Evolutionary conservation across 2,888 invertebrate genomes (phyloP).

Genomic region (Agonopterix alstromeriana): DNA sequence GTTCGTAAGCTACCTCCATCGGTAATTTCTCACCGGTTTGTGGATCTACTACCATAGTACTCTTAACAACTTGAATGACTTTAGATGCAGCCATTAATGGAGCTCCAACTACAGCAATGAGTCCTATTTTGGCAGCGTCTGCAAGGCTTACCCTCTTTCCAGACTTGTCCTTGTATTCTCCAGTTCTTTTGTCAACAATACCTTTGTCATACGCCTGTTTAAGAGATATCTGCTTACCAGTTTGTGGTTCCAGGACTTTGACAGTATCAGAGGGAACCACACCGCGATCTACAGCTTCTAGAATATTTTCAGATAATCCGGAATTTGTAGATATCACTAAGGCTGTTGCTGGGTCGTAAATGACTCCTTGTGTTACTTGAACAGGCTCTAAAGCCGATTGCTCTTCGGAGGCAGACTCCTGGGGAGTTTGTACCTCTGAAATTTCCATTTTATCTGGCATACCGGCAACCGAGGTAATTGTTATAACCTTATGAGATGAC

Average conservation of each 20-base stretch:
- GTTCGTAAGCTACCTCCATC: slow-evolving; percentile 87
- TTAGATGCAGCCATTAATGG: slow-evolving; percentile 84
- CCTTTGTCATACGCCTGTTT: slow-evolving; percentile 86
- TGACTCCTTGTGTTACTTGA: slow-evolving; percentile 83
- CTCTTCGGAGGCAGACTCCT: slow-evolving; percentile 35
- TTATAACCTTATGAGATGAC: slow-evolving; percentile 79
- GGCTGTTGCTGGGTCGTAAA: slow-evolving; percentile 87
- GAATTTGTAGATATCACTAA: slow-evolving; percentile 84
- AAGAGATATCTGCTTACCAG: slow-evolving; percentile 80
- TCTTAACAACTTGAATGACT: slow-evolving; percentile 80
- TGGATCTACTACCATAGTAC: slow-evolving; percentile 84
- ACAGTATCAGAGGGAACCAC: slow-evolving; percentile 82
- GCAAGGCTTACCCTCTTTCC: slow-evolving; percentile 81
- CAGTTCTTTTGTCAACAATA: slow-evolving; percentile 83
- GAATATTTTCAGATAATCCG: slow-evolving; percentile 82
- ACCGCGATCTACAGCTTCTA: slow-evolving; percentile 86
- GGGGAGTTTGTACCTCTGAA: slow-evolving; percentile 55
- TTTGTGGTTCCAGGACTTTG: slow-evolving; percentile 82
- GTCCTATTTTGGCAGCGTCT: slow-evolving; percentile 86
- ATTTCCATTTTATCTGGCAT: slow-evolving; percentile 85
- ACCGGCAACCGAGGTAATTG: slow-evolving; percentile 83
- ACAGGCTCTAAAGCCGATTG: slow-evolving; percentile 79
- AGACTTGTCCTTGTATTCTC: slow-evolving; percentile 80
- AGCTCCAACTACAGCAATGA: slow-evolving; percentile 85
- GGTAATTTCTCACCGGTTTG: slow-evolving; percentile 87